Evolutionary conservation across 1,140 invertebrate species (phyloP).

Genomic region (Drosophila pectinifera): DNA sequence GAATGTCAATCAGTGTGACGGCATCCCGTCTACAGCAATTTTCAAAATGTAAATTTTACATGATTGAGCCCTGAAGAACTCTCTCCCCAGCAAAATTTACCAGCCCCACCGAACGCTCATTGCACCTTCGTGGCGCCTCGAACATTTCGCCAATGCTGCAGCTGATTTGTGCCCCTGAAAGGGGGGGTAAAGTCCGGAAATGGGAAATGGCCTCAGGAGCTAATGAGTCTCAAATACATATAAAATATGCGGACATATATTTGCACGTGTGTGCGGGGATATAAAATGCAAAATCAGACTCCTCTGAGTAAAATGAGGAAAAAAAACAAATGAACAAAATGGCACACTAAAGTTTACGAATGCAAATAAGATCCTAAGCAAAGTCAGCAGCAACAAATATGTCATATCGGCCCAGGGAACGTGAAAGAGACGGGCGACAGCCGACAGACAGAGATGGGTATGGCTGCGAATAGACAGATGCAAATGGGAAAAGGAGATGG

Average conservation of each 20-base stretch:
- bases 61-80: background rate
- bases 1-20: constrained; percentile 12
- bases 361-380: constrained; percentile 81
- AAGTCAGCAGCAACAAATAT: constrained; percentile 80
- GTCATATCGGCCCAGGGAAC: constrained; percentile 58
- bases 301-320: constrained; percentile 20
- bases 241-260: constrained; percentile 25
- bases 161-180: constrained; percentile 45
- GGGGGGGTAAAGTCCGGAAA: constrained; percentile 8
- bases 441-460: constrained; percentile 20
- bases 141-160: constrained; percentile 67
- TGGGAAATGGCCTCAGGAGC: constrained; percentile 40
- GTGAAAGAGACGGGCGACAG: constrained; percentile 15
- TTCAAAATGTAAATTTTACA: constrained; percentile 21
- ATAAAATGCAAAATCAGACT: constrained; percentile 57
- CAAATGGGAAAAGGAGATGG: constrained; percentile 40
- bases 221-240: constrained; percentile 80
- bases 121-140: constrained; percentile 15
- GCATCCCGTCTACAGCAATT: background rate
- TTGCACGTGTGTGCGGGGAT: constrained; percentile 18
- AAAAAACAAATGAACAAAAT: constrained; percentile 67
- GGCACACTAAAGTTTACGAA: constrained; percentile 79
- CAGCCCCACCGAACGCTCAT: constrained; percentile 14
- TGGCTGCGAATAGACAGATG: constrained; percentile 23
- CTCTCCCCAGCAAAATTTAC: constrained; percentile 18